Evolutionary conservation across 2,888 invertebrate species (phyloP), one percentile per base, ranked within the genome.

Genomic region (Agonum fuliginosum): DNA sequence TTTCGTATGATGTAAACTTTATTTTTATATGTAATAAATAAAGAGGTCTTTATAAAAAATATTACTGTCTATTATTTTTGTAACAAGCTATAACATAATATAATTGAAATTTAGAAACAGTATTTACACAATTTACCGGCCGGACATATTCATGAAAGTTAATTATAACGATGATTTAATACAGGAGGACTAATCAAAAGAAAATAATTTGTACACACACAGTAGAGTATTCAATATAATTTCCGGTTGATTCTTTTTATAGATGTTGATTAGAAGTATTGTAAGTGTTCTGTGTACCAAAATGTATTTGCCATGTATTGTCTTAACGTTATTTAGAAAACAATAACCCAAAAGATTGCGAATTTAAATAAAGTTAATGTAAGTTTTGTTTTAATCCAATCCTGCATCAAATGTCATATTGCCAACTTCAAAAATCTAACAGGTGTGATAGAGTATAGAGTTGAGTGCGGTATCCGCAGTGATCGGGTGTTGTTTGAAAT

Each of bases 361-460:
- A n/a, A n/a, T n/a, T n/a, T n/a, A n/a, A n/a, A n/a, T n/a, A n/a
- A n/a, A n/a, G n/a, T n/a, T n/a, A 43, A 12, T 43, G 12, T 14
- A 43, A 48, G 20, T 48, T 48, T 48, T 48, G 6, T 48, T 48
- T 19, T 1, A 22, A 19, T 48, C 10, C 48, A 10, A 19, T 19
- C 19, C 48, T 48, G 48, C n/a, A 19, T 4, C 20, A 41, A 41
- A 1, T 1, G 41, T 41, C 30, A 27, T 58, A 17, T 62, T 62
- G 30, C 58, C 58, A 62, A 62, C 58, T 14, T 62, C 58, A 12
- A 62, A 30, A 62, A 62, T 62, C 58, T 27, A 62, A 62, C 58
- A 62, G 58, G 58, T 62, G 30, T 30, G 30, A 30, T 30, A n/a
- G n/a, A n/a, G 12, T 24, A 14, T 2, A 6, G 8, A 1, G 58